Conservation (phyloP, 2,113 vertebrate species). For the Tautogolabrus adspersus region DNA sequence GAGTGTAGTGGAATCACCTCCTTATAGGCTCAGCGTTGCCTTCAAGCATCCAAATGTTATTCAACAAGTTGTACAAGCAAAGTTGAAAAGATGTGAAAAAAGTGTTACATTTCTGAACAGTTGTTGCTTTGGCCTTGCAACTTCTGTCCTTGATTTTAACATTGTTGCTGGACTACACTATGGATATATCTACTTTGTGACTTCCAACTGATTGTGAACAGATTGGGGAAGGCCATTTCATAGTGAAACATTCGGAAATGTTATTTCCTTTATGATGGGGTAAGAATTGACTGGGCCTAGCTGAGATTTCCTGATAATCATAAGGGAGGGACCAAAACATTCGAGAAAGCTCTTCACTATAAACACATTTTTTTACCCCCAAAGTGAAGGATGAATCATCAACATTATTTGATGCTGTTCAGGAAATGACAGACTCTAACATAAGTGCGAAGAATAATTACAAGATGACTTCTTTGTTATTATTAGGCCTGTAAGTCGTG, state of each 20-base stretch:
- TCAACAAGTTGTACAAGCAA: constrained; percentile 48
- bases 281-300: too few species aligned
- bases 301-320: too few species aligned
- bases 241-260: not conserved
- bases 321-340: too few species aligned
- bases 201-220: not conserved
- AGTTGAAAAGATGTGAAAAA: not conserved
- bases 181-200: not conserved
- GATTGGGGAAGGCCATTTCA: not conserved
- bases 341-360: too few species aligned
- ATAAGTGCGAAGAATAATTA: not conserved
- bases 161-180: not conserved
- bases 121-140: constrained; percentile 15
- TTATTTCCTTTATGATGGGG: too few species aligned
- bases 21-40: constrained; percentile 18
- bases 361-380: too few species aligned
- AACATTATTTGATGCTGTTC: too few species aligned
- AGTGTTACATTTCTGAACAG: not conserved
- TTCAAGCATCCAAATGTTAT: constrained; percentile 24
- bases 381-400: too few species aligned
- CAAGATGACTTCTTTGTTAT: not conserved
- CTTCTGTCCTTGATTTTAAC: constrained; percentile 10
- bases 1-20: constrained; percentile 26
- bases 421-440: too few species aligned
- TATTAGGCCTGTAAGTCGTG: not conserved